Percentiles rank a stretch among this genome's conserved stretches.
These are phyloP conservation scores for Strix occidentalis DNA, from an alignment of 2,797 vertebrate species.

Conservation along the genomic window DNA sequence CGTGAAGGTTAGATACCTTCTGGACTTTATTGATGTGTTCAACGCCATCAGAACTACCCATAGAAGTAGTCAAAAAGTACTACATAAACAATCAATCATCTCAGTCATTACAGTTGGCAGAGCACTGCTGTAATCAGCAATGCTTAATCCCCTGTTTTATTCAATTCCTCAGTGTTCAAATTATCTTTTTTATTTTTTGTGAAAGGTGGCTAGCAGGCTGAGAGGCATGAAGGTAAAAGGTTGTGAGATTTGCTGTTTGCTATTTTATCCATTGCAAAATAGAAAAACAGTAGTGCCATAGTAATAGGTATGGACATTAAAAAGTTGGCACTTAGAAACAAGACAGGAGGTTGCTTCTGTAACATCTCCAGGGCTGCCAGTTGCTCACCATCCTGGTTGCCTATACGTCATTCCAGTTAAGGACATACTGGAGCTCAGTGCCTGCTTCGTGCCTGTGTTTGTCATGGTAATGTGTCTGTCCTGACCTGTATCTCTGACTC, in stretches of 20 bases:
- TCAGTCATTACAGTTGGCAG: neutral
- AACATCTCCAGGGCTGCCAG: neutral
- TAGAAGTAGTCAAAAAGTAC: neutral
- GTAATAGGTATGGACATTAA: neutral
- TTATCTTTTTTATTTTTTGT: neutral
- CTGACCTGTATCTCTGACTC: neutral
- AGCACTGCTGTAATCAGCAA: neutral
- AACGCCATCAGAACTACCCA: neutral
- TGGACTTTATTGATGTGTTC: fast-evolving
- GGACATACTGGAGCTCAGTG: neutral
- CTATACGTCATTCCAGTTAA: neutral
- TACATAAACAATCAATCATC: neutral
- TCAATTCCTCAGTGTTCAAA: neutral
- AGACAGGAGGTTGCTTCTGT: neutral
- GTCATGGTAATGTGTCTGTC: neutral
- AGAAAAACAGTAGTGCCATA: neutral
- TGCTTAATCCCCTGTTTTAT: neutral
- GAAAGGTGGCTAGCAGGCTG: neutral
- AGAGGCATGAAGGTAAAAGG: neutral
- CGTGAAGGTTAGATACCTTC: neutral
- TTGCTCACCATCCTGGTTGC: neutral
- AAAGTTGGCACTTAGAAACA: neutral
- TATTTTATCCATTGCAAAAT: neutral
- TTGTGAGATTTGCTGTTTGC: neutral
- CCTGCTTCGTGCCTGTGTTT: neutral